A percentile compares a stretch with the other conserved stretches of the same genome.
phyloP scores from a whole-genome alignment of 1,140 invertebrate species.

The Stratiolaelaps scimitus region DNA sequence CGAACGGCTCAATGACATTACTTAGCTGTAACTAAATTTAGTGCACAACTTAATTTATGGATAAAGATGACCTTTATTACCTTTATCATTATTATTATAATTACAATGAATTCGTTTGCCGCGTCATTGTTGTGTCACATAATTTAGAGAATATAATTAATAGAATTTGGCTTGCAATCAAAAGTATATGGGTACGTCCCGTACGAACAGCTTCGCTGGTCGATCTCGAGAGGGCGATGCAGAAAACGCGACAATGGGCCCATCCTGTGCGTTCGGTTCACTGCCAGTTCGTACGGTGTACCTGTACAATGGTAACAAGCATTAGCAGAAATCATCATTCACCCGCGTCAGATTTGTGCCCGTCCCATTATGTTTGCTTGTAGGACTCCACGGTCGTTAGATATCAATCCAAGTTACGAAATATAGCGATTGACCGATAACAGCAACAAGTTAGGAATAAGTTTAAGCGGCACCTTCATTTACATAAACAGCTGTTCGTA shows the following conservation, averaged over 20 bases:
- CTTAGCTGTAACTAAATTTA: too few relatives aligned
- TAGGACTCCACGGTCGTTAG: not conserved
- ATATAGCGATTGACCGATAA: not conserved
- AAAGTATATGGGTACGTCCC: conserved; percentile 20
- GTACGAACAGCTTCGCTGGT: conserved; percentile 1
- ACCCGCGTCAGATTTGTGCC: not conserved
- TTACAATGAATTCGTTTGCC: too few relatives aligned
- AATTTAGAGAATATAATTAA: too few relatives aligned
- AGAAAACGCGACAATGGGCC: conserved; percentile 3
- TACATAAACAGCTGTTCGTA: too few relatives aligned
- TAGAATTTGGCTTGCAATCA: too few relatives aligned
- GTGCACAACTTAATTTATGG: too few relatives aligned
- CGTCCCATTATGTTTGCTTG: not conserved
- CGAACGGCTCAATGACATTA: too few relatives aligned
- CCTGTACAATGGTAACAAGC: not conserved
- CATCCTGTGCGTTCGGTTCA: not conserved
- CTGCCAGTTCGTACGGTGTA: conserved; percentile 17
- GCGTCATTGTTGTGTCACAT: too few relatives aligned
- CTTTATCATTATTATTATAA: too few relatives aligned
- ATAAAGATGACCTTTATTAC: too few relatives aligned
- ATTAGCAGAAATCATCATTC: not conserved
- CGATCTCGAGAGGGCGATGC: not conserved
- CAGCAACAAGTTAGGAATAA: too few relatives aligned
- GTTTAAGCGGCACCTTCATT: too few relatives aligned
- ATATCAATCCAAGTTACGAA: not conserved